These are phyloP conservation scores for Lophius piscatorius DNA, from an alignment of 2,113 vertebrate species.

Conservation along the genomic window DNA sequence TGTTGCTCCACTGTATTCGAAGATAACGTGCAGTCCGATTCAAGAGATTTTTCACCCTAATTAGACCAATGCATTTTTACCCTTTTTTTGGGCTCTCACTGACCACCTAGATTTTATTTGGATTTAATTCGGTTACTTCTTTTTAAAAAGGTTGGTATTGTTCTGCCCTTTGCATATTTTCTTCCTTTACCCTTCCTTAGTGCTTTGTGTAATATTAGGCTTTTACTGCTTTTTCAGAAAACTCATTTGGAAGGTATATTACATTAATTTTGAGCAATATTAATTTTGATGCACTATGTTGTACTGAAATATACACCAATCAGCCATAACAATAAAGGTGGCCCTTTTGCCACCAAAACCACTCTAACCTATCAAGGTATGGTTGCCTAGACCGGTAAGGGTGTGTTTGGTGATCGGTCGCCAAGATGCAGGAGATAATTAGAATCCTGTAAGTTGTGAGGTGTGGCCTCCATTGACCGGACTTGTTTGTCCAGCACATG, in stretches of 20 bases:
- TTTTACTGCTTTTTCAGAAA: conserved; percentile 81
- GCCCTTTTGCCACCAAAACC: too few species aligned
- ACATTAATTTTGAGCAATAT: too few species aligned
- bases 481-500: too few species aligned
- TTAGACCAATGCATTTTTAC: conserved; percentile 80
- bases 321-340: too few species aligned
- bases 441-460: too few species aligned
- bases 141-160: conserved; percentile 99
- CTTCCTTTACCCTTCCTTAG: conserved; percentile 88
- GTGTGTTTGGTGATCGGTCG: too few species aligned
- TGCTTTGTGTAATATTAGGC: conserved; percentile 75
- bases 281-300: too few species aligned
- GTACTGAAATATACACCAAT: too few species aligned
- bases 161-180: conserved; percentile 95
- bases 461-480: too few species aligned
- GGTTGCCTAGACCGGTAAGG: too few species aligned
- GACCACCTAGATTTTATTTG: conserved; percentile 98
- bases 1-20: conserved; percentile 61
- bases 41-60: conserved; percentile 65
- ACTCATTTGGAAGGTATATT: background rate
- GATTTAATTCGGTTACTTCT: conserved; percentile 99
- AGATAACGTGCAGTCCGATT: conserved; percentile 61
- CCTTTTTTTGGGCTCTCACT: conserved; percentile 82
- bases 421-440: too few species aligned
- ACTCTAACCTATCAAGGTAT: too few species aligned